Percentiles rank a stretch among this genome's conserved stretches.
Evolutionary conservation across 2,888 invertebrate genomes (phyloP).

Genomic region (Ochlodes sylvanus): DNA sequence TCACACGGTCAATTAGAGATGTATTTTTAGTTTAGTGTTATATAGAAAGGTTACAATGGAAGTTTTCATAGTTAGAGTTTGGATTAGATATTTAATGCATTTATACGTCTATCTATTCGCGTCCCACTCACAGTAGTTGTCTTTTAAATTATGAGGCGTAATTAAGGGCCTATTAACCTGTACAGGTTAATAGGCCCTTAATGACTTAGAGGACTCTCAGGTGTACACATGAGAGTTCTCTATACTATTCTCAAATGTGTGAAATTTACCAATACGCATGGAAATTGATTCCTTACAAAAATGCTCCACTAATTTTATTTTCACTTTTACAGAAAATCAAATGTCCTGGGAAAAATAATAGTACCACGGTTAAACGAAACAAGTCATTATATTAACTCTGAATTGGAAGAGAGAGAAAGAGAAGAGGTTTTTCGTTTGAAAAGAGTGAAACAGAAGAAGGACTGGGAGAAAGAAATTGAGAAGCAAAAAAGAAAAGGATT

Average conservation of each 20-base stretch:
- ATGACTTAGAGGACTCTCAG: no score
- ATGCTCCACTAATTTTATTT: background rate
- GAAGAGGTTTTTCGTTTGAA: slow-evolving; percentile 57
- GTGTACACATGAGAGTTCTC: no score
- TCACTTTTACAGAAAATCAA: slow-evolving; percentile 54
- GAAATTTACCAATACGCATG: no score
- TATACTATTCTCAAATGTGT: no score
- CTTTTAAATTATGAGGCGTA: no score
- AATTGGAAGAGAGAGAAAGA: slow-evolving; percentile 52
- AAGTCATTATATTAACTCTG: slow-evolving; percentile 50
- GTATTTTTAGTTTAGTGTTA: slow-evolving; percentile 20
- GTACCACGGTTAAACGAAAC: slow-evolving; percentile 51
- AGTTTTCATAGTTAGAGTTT: slow-evolving; percentile 1
- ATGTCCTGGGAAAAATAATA: slow-evolving; percentile 52
- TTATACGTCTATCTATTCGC: background rate
- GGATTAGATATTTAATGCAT: background rate
- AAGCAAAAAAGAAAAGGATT: slow-evolving; percentile 21
- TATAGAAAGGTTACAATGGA: background rate
- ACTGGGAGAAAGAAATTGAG: slow-evolving; percentile 41
- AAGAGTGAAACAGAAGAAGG: slow-evolving; percentile 47
- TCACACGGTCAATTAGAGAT: slow-evolving; percentile 44
- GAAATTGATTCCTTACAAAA: background rate
- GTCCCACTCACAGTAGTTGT: no score
- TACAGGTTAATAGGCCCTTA: no score
- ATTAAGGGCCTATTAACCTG: no score